phyloP scores from a whole-genome alignment of 2,888 invertebrate genomes.

The Drosophila anceps region DNA sequence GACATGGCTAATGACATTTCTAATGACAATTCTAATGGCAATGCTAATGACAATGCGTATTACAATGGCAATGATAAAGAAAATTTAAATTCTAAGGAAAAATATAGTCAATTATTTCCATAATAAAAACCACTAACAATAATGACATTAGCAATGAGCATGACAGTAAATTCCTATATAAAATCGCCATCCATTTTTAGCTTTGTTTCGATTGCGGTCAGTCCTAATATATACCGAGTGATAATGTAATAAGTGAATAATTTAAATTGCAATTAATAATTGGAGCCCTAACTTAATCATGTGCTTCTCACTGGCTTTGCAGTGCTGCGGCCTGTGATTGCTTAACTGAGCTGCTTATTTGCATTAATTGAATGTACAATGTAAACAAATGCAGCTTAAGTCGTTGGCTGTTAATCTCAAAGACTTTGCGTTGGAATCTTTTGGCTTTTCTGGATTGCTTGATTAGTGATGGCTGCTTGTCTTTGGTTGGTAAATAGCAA shows the following conservation, averaged over 20 bases:
- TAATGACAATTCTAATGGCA: not conserved
- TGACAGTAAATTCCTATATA: not conserved
- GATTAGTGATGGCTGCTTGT: slow-evolving; percentile 7
- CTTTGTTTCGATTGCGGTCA: not conserved
- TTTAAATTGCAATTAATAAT: slow-evolving; percentile 1
- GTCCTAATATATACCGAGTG: not conserved
- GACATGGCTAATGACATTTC: not conserved
- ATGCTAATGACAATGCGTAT: not conserved
- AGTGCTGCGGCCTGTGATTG: not conserved
- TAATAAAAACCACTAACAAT: not conserved
- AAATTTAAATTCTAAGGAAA: not conserved
- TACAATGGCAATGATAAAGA: not conserved
- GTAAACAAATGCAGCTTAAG: slow-evolving; percentile 4
- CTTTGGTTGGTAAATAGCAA: slow-evolving; percentile 5
- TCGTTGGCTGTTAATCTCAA: slow-evolving; percentile 9
- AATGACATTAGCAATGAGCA: not conserved
- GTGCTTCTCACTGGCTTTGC: not conserved
- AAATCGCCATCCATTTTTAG: not conserved
- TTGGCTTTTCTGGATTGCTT: slow-evolving; percentile 10
- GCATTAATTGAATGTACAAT: not conserved
- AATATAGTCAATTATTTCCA: too few species aligned
- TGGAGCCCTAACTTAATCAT: not conserved
- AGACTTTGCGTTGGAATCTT: not conserved
- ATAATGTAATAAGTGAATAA: not conserved
- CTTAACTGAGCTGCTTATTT: slow-evolving; percentile 2